Evolutionary conservation across 1,140 invertebrate species (phyloP).

Genomic region (Platyscapa corneri): DNA sequence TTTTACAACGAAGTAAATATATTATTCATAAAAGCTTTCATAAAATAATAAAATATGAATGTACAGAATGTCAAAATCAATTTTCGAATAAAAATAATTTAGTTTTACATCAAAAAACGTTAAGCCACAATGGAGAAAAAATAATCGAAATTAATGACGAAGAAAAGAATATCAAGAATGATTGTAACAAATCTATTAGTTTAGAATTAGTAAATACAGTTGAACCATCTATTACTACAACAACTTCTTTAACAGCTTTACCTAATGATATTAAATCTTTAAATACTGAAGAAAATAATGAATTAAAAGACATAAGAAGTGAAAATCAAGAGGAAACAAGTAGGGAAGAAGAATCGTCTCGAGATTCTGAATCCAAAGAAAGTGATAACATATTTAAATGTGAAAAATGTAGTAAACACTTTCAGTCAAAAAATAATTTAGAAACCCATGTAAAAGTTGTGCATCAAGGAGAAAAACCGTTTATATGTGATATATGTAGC

Average conservation of each 20-base stretch:
- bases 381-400: slow-evolving; percentile 69
- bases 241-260: background rate
- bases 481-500: slow-evolving; percentile 76
- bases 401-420: slow-evolving; percentile 76
- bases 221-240: background rate
- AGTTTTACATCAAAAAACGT: slow-evolving; percentile 74
- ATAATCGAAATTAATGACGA: slow-evolving; percentile 62
- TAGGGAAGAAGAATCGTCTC: slow-evolving; percentile 6
- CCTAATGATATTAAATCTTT: background rate
- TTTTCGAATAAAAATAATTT: slow-evolving; percentile 73
- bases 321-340: background rate
- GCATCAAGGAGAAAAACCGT: slow-evolving; percentile 76
- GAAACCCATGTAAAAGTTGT: slow-evolving; percentile 76
- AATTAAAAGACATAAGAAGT: slow-evolving; percentile 35
- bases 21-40: slow-evolving; percentile 71
- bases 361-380: slow-evolving; percentile 27
- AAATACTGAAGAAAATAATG: slow-evolving; percentile 27
- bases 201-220: slow-evolving; percentile 15
- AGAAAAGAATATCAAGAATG: slow-evolving; percentile 21
- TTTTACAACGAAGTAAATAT: slow-evolving; percentile 75
- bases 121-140: slow-evolving; percentile 72
- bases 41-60: slow-evolving; percentile 75
- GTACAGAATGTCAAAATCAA: slow-evolving; percentile 71
- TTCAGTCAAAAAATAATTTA: slow-evolving; percentile 76
- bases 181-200: background rate